Evolutionary conservation across 2,888 invertebrate genomes (phyloP), one percentile per base, ranked within the genome.

Genomic region (Anthrax anthrax): DNA sequence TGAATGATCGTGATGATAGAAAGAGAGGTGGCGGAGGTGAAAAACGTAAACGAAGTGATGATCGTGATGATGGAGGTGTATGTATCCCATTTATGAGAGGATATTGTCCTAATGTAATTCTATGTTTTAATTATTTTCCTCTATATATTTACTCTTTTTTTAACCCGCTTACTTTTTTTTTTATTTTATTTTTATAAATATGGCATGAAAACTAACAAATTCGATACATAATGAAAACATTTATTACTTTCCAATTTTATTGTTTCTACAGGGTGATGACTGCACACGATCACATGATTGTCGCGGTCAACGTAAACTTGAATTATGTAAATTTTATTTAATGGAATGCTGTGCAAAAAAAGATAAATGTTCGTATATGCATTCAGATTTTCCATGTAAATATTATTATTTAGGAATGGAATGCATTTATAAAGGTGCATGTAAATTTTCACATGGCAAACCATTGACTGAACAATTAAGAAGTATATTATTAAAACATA

Each of bases 361-460:
- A 58, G 92, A 92, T 57, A 88, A 90, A 69, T 97, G 96, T 71
- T 75, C 89, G 18, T 97, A 91, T 63, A 87, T 96, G 87, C 96
- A 96, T 71, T 80, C 85, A 58, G 94, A 95, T 66, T 96, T 94
- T 67, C 96, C 96, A 17, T 96, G 96, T 71, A 95, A 95, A 74
- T 95, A 85, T 71, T 94, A 84, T 69, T 95, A 97, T 64, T 87
- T 92, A 44, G 94, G 94, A 52, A 76, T 87, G 66, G 81, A 83
- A 46, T 95, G 95, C 67, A 77, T 78, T 53, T 78, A 80, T 29
- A 78, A 78, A 60, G 83, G 84, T n/a, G 81, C 83, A 51, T 97
- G 96, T 71, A 90, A 92, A 69, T 96, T 95, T 69, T 89, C 90
- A 27, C 96, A 97, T 65, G 82, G 81, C 18, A 81, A 81, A 57